Evolutionary conservation across 2,113 vertebrate species (phyloP).

Genomic region (Melozone crissalis): DNA sequence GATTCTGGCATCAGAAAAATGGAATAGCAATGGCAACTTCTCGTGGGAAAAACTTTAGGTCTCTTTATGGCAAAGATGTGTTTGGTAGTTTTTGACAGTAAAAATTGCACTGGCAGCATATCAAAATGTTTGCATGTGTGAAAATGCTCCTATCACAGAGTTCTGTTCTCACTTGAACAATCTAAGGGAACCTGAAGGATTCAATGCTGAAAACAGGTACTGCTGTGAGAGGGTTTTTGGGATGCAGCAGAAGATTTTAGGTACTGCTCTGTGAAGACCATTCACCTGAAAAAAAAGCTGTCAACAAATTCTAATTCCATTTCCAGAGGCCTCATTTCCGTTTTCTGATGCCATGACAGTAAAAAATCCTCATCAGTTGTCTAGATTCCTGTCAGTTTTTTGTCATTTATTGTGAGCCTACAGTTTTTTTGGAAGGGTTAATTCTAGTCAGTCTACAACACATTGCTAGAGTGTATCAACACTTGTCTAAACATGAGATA

Average conservation of each 20-base stretch:
- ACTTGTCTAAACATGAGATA: background rate
- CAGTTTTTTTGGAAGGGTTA: background rate
- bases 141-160: background rate
- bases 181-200: background rate
- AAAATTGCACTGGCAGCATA: background rate
- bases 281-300: background rate
- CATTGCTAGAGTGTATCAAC: background rate
- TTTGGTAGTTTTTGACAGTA: constrained; percentile 15
- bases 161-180: background rate
- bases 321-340: background rate
- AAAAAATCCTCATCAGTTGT: background rate
- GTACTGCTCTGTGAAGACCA: background rate
- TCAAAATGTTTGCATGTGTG: constrained; percentile 15
- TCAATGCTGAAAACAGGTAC: background rate
- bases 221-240: background rate
- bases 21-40: background rate
- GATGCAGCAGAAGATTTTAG: background rate
- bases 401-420: background rate
- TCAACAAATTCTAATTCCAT: background rate
- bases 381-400: background rate
- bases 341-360: background rate
- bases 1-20: background rate
- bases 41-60: background rate
- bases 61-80: background rate
- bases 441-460: background rate